Conservation (phyloP, 2,888 invertebrate species). For the Nephrocerus scutellatus region DNA sequence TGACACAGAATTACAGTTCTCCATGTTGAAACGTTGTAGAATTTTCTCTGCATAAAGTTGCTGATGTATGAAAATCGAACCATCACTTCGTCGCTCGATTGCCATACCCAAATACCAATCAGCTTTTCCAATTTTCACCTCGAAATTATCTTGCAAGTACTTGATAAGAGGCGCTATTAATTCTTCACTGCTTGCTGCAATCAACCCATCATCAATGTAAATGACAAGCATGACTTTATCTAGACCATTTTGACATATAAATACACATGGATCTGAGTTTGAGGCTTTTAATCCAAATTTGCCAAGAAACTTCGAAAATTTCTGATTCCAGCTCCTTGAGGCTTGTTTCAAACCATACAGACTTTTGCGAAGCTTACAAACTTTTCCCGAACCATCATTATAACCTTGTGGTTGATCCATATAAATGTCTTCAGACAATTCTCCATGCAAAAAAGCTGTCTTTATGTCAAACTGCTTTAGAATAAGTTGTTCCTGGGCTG, state of each 20-base stretch:
- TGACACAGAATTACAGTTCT: conserved; percentile 7
- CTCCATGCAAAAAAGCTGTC: conserved; percentile 15
- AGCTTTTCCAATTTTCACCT: no score
- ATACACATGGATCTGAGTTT: conserved; percentile 25
- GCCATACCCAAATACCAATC: no score
- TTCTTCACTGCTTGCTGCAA: no score
- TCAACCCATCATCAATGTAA: no score
- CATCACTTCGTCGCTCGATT: no score
- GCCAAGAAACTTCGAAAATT: no score
- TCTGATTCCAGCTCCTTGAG: conserved; percentile 21
- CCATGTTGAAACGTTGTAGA: conserved; percentile 6
- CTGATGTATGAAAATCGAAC: no score
- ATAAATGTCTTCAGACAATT: conserved; percentile 10
- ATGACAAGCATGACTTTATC: conserved; percentile 6
- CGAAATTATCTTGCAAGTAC: no score
- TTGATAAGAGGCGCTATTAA: no score
- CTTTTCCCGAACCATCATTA: conserved; percentile 16
- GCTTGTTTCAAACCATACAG: conserved; percentile 23
- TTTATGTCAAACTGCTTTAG: conserved; percentile 19
- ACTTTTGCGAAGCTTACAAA: conserved; percentile 19
- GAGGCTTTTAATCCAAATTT: no score
- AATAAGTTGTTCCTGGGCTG: conserved; percentile 11
- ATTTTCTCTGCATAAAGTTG: conserved; percentile 7
- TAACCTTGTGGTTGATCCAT: conserved; percentile 14
- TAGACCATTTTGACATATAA: conserved; percentile 10